A percentile compares a stretch with the other conserved stretches of the same genome.
These are phyloP conservation scores for Dallia pectoralis DNA, from an alignment of 2,797 vertebrate species.

Conservation along the genomic window DNA sequence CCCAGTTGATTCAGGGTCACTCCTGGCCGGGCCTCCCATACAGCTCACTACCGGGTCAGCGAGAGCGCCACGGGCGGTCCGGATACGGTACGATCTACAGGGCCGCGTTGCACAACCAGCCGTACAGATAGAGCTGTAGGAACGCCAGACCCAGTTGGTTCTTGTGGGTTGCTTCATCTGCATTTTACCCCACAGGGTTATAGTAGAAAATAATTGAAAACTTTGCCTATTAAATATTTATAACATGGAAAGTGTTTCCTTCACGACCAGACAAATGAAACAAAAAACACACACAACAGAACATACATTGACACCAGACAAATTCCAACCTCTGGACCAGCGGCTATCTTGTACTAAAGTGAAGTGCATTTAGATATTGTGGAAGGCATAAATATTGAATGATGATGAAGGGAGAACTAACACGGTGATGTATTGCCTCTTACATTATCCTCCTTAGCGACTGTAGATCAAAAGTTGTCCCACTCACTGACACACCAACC, in stretches of 20 bases:
- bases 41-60: slow-evolving; percentile 62
- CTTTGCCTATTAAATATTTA: slow-evolving; percentile 78
- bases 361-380: slow-evolving; percentile 60
- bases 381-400: slow-evolving; percentile 72
- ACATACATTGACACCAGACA: slow-evolving; percentile 71
- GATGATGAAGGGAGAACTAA: slow-evolving; percentile 65
- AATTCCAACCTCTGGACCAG: slow-evolving; percentile 62
- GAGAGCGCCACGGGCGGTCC: slow-evolving; percentile 50
- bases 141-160: slow-evolving; percentile 55
- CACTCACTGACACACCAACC: too few relatives aligned
- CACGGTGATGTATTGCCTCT: slow-evolving; percentile 65
- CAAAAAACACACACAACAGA: slow-evolving; percentile 45
- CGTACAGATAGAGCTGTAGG: slow-evolving; percentile 32
- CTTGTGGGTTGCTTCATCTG: slow-evolving; percentile 64
- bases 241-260: slow-evolving; percentile 75
- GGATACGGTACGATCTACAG: slow-evolving; percentile 45
- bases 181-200: slow-evolving; percentile 55
- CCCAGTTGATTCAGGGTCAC: slow-evolving; percentile 78
- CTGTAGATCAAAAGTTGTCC: slow-evolving; percentile 51
- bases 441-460: slow-evolving; percentile 52
- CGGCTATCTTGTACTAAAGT: slow-evolving; percentile 73
- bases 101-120: background rate
- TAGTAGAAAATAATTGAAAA: slow-evolving; percentile 74
- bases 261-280: slow-evolving; percentile 64
- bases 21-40: slow-evolving; percentile 76